Percentiles rank a stretch among this genome's conserved stretches.
These are phyloP conservation scores for Poecilia latipinna DNA, from an alignment of 2,113 vertebrate genomes.

Conservation along the genomic window DNA sequence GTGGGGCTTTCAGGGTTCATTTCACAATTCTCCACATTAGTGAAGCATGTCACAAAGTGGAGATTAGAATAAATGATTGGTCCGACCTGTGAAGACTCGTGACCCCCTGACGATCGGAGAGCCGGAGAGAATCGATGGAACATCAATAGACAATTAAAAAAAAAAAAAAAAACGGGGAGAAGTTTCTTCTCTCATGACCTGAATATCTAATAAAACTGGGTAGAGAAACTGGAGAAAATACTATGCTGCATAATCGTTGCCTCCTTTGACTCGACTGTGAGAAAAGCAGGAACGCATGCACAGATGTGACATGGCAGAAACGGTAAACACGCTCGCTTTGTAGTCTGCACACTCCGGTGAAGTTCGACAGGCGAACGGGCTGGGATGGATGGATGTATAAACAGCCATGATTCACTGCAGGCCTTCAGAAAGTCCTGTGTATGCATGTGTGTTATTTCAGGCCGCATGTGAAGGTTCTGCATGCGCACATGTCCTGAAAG, in stretches of 20 bases:
- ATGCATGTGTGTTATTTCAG: conserved; percentile 37
- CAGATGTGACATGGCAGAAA: conserved; percentile 52
- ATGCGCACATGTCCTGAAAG: conserved; percentile 23
- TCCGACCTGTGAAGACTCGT: conserved; percentile 4
- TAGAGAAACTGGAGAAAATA: not conserved
- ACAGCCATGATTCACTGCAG: conserved; percentile 67
- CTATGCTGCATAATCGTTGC: conserved; percentile 43
- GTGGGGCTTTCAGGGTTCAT: conserved; percentile 55
- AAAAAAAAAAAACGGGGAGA: not conserved
- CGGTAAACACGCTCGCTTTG: conserved; percentile 65
- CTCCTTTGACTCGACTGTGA: conserved; percentile 40
- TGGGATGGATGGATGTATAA: conserved; percentile 64
- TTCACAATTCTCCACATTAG: conserved; percentile 51
- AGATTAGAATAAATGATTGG: conserved; percentile 46
- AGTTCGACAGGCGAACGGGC: conserved; percentile 59
- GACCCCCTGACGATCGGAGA: conserved; percentile 21
- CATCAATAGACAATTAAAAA: conserved; percentile 54
- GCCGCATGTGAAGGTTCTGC: conserved; percentile 23
- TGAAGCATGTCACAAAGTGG: conserved; percentile 30
- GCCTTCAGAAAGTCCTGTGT: conserved; percentile 36
- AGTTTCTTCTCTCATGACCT: conserved; percentile 31
- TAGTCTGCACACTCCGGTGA: conserved; percentile 50
- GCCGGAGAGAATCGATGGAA: conserved; percentile 46
- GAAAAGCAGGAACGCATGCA: conserved; percentile 22
- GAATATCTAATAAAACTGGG: conserved; percentile 29